A percentile compares a stretch with the other conserved stretches of the same genome.
These are phyloP conservation scores for Drosophila setosimentum DNA, from an alignment of 2,888 invertebrate species.

Conservation along the genomic window DNA sequence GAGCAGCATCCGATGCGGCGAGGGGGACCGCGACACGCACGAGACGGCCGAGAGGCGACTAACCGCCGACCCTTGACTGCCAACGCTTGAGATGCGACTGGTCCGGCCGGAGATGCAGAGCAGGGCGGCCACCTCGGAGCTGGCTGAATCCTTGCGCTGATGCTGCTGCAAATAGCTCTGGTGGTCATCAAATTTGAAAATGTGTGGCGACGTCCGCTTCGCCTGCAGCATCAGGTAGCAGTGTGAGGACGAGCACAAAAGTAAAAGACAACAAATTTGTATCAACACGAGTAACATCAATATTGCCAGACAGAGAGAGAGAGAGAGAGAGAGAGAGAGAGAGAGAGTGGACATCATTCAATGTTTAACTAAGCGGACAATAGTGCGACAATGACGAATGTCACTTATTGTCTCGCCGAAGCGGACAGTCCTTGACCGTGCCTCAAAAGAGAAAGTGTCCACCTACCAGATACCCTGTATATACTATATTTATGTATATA, in stretches of 20 bases:
- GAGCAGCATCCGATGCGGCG: conserved; percentile 95
- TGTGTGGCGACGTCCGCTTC: conserved; percentile 84
- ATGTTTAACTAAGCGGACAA: background rate
- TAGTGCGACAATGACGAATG: conserved; percentile 22
- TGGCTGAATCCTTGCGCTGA: conserved; percentile 90
- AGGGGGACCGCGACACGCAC: conserved; percentile 90
- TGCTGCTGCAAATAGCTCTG: conserved; percentile 86
- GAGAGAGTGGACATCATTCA: background rate
- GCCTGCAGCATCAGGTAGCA: conserved; percentile 49
- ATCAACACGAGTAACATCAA: background rate
- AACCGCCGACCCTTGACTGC: conserved; percentile 90
- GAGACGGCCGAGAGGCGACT: conserved; percentile 87
- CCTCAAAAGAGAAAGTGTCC: background rate
- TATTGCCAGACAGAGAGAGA: too few species aligned
- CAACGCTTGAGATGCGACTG: conserved; percentile 92
- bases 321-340: background rate
- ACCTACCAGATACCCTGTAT: background rate
- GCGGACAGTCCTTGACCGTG: conserved; percentile 15
- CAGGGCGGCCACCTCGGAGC: conserved; percentile 91
- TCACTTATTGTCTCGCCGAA: conserved; percentile 19
- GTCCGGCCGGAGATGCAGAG: conserved; percentile 92
- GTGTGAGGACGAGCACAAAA: background rate
- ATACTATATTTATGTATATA: background rate
- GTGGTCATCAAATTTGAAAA: conserved; percentile 85
- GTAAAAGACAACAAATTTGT: background rate